Percentiles rank a stretch among this genome's conserved stretches.
Evolutionary conservation across 2,113 vertebrate genomes (phyloP).

Genomic region (Thamnophis sirtalis): DNA sequence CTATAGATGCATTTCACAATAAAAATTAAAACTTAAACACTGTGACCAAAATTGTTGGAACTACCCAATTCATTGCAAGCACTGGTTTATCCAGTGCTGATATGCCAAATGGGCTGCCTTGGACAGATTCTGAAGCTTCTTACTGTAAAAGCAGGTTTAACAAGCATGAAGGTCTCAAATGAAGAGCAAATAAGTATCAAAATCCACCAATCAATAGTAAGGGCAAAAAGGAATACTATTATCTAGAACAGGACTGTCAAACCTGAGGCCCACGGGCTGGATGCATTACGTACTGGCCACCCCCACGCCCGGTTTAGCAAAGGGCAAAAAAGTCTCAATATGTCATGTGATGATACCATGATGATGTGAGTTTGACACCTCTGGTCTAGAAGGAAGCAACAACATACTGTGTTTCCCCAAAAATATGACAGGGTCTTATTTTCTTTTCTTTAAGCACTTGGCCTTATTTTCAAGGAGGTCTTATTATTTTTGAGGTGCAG

Average conservation of each 20-base stretch:
- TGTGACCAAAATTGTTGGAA: neutral
- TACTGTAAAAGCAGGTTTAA: neutral
- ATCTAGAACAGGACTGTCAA: too few relatives aligned
- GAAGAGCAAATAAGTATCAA: neutral
- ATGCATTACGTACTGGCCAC: accelerated
- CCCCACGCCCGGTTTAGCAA: too few relatives aligned
- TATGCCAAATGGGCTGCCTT: neutral
- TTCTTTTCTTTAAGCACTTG: too few relatives aligned
- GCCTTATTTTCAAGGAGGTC: too few relatives aligned
- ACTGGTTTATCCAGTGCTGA: neutral
- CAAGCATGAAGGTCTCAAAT: neutral
- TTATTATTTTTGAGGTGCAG: too few relatives aligned
- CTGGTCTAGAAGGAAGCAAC: neutral
- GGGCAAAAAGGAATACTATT: neutral
- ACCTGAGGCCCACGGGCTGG: accelerated
- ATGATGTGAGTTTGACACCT: too few relatives aligned
- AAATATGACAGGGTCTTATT: too few relatives aligned
- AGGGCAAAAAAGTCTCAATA: too few relatives aligned
- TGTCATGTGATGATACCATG: too few relatives aligned
- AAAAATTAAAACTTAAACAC: neutral
- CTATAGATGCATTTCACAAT: neutral
- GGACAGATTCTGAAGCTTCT: neutral
- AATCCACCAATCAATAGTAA: neutral
- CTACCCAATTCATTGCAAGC: neutral
- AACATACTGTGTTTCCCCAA: neutral